A percentile compares a stretch with the other conserved stretches of the same genome.
Evolutionary conservation across 2,113 vertebrate genomes (phyloP).

Genomic region (Stigmatopora nigra): DNA sequence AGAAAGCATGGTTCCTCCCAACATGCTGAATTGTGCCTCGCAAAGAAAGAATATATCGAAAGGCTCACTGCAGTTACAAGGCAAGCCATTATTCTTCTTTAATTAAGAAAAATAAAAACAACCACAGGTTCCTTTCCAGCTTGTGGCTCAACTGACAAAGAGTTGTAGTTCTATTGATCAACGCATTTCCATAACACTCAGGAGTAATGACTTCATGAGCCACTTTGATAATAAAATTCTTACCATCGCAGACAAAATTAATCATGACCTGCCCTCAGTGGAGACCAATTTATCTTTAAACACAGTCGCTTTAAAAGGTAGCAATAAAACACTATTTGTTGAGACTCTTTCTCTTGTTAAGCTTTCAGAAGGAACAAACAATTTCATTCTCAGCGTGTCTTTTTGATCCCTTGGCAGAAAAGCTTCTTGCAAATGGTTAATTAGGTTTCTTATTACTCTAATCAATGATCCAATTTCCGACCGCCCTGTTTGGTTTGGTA

Average conservation of each 20-base stretch:
- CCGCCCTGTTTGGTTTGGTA: too few species aligned
- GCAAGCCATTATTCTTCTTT: conserved; percentile 1
- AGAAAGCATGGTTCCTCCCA: background rate
- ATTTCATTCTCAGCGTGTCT: background rate
- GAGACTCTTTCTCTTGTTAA: background rate
- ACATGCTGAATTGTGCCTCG: background rate
- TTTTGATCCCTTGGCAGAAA: background rate
- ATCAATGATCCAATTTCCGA: too few species aligned
- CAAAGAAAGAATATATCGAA: background rate
- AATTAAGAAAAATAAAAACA: conserved; percentile 1
- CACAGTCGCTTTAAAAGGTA: background rate
- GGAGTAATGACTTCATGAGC: conserved; percentile 7
- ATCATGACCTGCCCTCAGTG: background rate
- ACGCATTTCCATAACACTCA: background rate
- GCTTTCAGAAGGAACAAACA: background rate
- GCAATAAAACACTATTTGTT: conserved; percentile 3
- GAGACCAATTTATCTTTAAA: conserved; percentile 6
- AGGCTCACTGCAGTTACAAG: background rate
- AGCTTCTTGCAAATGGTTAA: background rate
- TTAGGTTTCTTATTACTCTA: too few species aligned
- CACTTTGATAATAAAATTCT: conserved; percentile 10
- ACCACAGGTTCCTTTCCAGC: conserved; percentile 1
- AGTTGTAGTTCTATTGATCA: conserved; percentile 1
- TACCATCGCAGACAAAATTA: background rate
- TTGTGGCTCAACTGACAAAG: conserved; percentile 3